Percentiles rank a stretch among this genome's conserved stretches.
Evolutionary conservation across 2,797 vertebrate species (phyloP).

Genomic region (Acropternis orthonyx): DNA sequence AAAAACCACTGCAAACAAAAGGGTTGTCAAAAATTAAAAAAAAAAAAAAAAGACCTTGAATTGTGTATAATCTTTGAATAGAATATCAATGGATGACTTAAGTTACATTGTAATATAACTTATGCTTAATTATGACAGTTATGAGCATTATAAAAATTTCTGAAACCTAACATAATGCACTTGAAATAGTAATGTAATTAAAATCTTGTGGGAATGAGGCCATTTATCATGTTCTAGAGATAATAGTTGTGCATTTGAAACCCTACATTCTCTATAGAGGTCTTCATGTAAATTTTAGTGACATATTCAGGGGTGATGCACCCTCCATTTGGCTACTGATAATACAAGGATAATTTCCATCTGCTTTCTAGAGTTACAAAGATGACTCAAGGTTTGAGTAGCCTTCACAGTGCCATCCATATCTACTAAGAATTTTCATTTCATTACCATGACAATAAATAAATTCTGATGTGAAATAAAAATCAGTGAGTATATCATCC

Average conservation of each 20-base stretch:
- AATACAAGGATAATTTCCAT: not conserved
- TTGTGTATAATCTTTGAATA: constrained; percentile 1
- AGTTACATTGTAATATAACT: not conserved
- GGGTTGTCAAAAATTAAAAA: not conserved
- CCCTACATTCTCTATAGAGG: not conserved
- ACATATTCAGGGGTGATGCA: not conserved
- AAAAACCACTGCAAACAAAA: constrained; percentile 31
- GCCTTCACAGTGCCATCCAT: not conserved
- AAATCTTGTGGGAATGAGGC: not conserved
- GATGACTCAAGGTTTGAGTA: not conserved
- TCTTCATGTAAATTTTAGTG: not conserved
- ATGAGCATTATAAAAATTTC: not conserved
- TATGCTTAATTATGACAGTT: not conserved
- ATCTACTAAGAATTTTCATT: not conserved
- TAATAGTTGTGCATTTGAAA: not conserved
- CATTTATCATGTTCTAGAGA: not conserved
- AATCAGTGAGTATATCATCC: not conserved
- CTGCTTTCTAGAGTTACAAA: not conserved
- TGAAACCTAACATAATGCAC: not conserved
- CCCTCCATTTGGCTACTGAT: not conserved
- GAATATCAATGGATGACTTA: not conserved
- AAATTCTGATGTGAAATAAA: not conserved
- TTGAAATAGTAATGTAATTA: constrained; percentile 21
- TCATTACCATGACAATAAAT: not conserved
- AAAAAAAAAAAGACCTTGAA: not conserved